Evolutionary conservation across 2,888 invertebrate species (phyloP).

Genomic region (Ctenicera cuprea): DNA sequence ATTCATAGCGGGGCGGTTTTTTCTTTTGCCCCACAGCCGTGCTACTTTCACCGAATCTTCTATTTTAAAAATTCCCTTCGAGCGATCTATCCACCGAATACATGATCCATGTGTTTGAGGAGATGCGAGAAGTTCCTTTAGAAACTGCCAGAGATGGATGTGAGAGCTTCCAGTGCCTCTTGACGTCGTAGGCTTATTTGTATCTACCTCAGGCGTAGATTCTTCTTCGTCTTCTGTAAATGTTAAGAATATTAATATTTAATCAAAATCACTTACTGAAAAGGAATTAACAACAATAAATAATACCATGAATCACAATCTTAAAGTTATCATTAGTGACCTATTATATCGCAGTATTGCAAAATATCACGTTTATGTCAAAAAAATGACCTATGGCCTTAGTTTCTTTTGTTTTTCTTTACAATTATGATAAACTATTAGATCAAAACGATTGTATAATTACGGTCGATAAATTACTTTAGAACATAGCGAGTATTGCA

Average conservation of each 20-base stretch:
- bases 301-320: not conserved
- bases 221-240: conserved; percentile 74
- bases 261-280: not conserved
- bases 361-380: conserved; percentile 2
- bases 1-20: conserved; percentile 99
- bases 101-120: conserved; percentile 94
- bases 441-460: conserved; percentile 38
- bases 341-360: not conserved
- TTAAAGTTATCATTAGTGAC: conserved; percentile 6
- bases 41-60: conserved; percentile 98
- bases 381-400: conserved; percentile 4
- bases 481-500: conserved; percentile 39
- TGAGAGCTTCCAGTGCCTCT: conserved; percentile 81
- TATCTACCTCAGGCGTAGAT: conserved; percentile 64
- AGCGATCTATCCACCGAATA: conserved; percentile 97
- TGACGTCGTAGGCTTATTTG: conserved; percentile 63
- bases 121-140: conserved; percentile 94
- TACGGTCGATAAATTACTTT: conserved; percentile 34
- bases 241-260: conserved; percentile 6
- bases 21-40: conserved; percentile 97
- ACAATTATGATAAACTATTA: conserved; percentile 35
- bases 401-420: conserved; percentile 1
- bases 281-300: not conserved
- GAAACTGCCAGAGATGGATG: conserved; percentile 99
- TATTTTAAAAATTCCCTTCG: conserved; percentile 98